Evolutionary conservation across 2,797 vertebrate species (phyloP).

Genomic region (Arrhamphus sclerolepis): DNA sequence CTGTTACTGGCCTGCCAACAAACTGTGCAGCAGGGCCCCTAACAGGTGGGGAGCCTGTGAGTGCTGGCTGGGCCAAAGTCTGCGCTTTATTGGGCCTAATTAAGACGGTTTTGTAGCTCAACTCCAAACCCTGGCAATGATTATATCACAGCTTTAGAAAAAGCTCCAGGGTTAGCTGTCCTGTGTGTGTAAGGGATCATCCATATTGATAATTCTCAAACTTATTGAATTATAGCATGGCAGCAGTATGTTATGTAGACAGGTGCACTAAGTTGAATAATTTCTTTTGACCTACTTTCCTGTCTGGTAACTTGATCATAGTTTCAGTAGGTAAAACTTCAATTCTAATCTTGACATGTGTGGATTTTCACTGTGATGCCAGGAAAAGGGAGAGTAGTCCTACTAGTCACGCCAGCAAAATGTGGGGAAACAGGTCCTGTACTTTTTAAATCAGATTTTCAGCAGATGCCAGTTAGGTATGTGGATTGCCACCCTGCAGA

Average conservation of each 20-base stretch:
- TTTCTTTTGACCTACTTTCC: too few relatives aligned
- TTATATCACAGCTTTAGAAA: slow-evolving; percentile 32
- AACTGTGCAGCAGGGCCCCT: slow-evolving; percentile 18
- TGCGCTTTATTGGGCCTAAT: slow-evolving; percentile 61
- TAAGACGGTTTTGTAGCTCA: slow-evolving; percentile 28
- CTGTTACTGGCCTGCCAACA: slow-evolving; percentile 11
- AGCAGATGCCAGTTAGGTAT: slow-evolving; percentile 53
- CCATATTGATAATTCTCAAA: not conserved
- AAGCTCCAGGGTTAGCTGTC: slow-evolving; percentile 1
- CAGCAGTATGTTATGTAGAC: too few relatives aligned
- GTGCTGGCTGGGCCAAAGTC: slow-evolving; percentile 65
- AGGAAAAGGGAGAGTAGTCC: slow-evolving; percentile 14
- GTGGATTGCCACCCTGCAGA: slow-evolving; percentile 29
- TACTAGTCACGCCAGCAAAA: slow-evolving; percentile 37
- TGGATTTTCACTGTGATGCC: slow-evolving; percentile 6
- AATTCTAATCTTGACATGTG: too few relatives aligned
- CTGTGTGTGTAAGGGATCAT: slow-evolving; percentile 4
- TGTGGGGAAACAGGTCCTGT: slow-evolving; percentile 45
- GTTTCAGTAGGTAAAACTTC: too few relatives aligned
- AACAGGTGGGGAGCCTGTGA: slow-evolving; percentile 13
- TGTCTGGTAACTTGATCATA: too few relatives aligned
- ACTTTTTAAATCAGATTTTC: slow-evolving; percentile 60
- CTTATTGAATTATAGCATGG: not conserved
- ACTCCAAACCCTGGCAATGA: slow-evolving; percentile 47
- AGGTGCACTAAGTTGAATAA: too few relatives aligned